phyloP scores from a whole-genome alignment of 2,113 vertebrate genomes.

The Corvus moneduloides region DNA sequence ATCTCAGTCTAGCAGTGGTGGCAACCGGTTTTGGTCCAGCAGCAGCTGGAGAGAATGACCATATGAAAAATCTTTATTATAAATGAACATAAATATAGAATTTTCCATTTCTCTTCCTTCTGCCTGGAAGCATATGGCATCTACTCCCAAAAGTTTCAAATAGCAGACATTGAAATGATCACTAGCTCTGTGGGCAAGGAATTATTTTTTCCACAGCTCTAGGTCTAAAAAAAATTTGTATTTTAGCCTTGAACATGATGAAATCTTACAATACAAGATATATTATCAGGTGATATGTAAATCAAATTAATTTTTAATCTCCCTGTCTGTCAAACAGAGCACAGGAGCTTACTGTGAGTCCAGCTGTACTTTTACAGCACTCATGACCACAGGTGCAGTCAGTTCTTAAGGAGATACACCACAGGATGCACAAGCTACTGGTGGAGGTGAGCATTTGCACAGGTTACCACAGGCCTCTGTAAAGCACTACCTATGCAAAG shows the following conservation, averaged over 20 bases:
- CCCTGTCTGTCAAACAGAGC: neutral
- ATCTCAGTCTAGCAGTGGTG: neutral
- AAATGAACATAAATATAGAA: slow-evolving; percentile 3
- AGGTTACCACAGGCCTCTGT: neutral
- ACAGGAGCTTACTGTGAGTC: neutral
- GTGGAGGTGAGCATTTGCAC: neutral
- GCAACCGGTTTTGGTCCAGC: slow-evolving; percentile 21
- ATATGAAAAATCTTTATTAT: slow-evolving; percentile 4
- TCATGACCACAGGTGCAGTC: neutral
- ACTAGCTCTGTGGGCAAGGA: neutral
- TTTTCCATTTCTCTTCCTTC: slow-evolving; percentile 35
- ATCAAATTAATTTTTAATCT: neutral
- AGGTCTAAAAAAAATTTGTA: neutral
- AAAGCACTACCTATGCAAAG: neutral
- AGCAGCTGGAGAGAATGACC: slow-evolving; percentile 11
- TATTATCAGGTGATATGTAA: neutral
- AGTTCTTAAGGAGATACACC: neutral
- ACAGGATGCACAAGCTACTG: neutral
- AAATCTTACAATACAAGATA: neutral
- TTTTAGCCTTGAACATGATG: neutral
- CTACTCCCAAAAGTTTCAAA: slow-evolving; percentile 14
- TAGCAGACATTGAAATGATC: neutral
- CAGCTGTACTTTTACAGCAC: neutral
- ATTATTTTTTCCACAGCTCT: neutral
- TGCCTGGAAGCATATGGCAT: neutral